Base-by-base conservation (phyloP, 2,797 vertebrate genomes). In the Zalophus californianus region DNA sequence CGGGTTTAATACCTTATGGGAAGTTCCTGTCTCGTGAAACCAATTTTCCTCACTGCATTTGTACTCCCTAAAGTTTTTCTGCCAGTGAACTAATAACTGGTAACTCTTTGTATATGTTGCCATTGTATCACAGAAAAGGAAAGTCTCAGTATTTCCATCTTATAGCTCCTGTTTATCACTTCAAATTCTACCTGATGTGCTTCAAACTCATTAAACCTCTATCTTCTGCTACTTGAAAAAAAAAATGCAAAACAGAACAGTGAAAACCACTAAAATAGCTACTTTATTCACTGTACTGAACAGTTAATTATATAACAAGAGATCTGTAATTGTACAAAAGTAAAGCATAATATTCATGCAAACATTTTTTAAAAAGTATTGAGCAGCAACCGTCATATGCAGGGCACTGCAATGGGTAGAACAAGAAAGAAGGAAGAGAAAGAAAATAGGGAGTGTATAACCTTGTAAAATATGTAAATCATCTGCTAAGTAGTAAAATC, bases 231-330 rank as follows among this genome's bases (percentile, higher is more conserved):
- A 93, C 48, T 38, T 95, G 82, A 50, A 79, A 87, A 95, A 95
- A 95, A 88, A 14, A 84, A 91, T 38, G n/a, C 44, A 75, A 84
- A 86, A 48, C 32, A 87, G 18, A 84, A 91, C 86, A 94, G 64
- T 64, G 25, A 85, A 93, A 88, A 80, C 11, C 72, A 95, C 4
- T n/a, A 75, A 68, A 68, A 89, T 5, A 82, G 60, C 27, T 11
- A 86, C n/a, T 38, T 94, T 95, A 13, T 77, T 56, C 13, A 89
- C 56, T 79, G 13, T 15, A 79, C 23, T 44, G 5, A 73, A 84
- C 13, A 88, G 21, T 54, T 66, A 91, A 52, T n/a, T 75, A 87
- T 12, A 88, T n/a, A 54, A 84, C 11, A 75, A 58, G n/a, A 60
- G 86, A 79, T 18, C 70, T 35, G 16, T 58, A 92, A 83, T 90